Conservation (phyloP, 2,113 vertebrate species). For the Candoia aspera region DNA sequence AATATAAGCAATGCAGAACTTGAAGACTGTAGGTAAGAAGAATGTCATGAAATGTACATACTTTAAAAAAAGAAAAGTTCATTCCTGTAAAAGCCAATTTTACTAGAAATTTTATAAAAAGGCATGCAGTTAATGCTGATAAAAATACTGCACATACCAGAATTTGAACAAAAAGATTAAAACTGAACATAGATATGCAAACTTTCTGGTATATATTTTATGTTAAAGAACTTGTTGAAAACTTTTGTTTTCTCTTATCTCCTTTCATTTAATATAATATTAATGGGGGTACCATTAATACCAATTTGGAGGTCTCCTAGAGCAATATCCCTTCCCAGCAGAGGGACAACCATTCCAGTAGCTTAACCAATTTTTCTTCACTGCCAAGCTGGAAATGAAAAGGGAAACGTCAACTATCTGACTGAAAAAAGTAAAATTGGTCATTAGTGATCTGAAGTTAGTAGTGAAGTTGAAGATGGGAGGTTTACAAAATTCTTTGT, state of each 20-base stretch:
- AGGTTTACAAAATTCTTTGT: not conserved
- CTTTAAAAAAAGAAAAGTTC: not conserved
- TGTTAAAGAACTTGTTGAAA: not conserved
- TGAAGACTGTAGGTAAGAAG: not conserved
- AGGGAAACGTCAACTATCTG: not conserved
- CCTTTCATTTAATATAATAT: not conserved
- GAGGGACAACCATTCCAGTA: not conserved
- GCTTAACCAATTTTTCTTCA: not conserved
- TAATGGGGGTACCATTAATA: not conserved
- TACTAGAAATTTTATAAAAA: constrained; percentile 6
- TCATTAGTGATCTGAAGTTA: not conserved
- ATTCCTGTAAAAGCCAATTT: not conserved
- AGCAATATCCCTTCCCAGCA: not conserved
- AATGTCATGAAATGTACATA: not conserved
- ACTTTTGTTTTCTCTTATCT: not conserved
- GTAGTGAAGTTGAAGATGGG: not conserved
- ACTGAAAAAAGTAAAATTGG: not conserved
- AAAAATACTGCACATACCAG: not conserved
- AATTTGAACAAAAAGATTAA: not conserved
- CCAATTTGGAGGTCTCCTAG: not conserved
- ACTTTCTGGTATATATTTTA: not conserved
- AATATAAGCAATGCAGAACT: not conserved
- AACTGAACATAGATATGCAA: not conserved
- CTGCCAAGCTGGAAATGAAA: not conserved
- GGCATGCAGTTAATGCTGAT: not conserved